These are phyloP conservation scores for Tyrannus savana DNA, from an alignment of 2,113 vertebrate genomes.

Conservation along the genomic window DNA sequence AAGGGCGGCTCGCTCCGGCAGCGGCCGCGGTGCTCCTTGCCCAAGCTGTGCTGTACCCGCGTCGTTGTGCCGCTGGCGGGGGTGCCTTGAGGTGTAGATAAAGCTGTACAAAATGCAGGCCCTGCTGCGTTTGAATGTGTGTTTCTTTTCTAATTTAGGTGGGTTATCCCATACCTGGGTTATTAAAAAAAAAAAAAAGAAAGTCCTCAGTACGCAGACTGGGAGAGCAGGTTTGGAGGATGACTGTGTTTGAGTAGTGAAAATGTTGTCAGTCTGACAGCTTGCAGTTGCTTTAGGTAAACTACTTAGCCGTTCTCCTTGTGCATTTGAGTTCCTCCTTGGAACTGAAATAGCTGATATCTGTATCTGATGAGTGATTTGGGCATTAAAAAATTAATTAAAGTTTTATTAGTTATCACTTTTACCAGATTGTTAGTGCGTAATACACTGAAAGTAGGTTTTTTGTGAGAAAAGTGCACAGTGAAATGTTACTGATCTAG, in stretches of 20 bases:
- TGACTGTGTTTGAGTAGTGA: not conserved
- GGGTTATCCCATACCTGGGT: accelerated
- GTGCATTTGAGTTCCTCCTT: not conserved
- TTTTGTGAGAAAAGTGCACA: not conserved
- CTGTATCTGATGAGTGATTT: not conserved
- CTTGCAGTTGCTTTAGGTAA: not conserved
- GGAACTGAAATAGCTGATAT: not conserved
- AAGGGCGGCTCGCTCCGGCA: not conserved
- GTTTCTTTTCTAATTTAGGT: not conserved
- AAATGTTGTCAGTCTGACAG: not conserved
- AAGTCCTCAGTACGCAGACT: not conserved
- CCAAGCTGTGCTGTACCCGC: accelerated
- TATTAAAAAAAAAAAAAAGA: not conserved
- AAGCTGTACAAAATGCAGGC: not conserved
- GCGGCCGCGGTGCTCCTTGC: not conserved
- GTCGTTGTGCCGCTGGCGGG: accelerated
- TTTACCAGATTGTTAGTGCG: not conserved
- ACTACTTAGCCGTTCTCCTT: not conserved
- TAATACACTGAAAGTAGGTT: not conserved
- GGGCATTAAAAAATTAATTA: not conserved
- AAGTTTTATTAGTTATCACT: not conserved
- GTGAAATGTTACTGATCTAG: not conserved
- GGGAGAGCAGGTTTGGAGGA: not conserved
- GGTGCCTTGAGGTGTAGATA: accelerated
- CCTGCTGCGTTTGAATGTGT: not conserved